Percentiles rank a stretch among this genome's conserved stretches.
Evolutionary conservation across 1,140 invertebrate species (phyloP).

Genomic region (Geopemphigus sp.): DNA sequence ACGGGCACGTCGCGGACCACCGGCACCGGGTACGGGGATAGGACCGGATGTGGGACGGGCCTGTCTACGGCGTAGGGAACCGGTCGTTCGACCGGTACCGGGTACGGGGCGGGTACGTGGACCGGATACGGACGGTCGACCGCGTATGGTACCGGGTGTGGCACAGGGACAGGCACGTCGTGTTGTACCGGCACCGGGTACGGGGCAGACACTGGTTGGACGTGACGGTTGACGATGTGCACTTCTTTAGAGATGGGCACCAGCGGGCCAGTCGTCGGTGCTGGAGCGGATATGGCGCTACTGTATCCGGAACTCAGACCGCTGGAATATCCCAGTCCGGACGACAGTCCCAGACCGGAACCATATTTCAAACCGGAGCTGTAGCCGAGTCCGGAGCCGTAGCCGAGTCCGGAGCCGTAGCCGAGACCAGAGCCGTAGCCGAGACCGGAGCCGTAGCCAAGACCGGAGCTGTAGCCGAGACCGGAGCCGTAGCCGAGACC

Average conservation of each 20-base stretch:
- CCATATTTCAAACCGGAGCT: not conserved
- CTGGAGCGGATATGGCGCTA: not conserved
- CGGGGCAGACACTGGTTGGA: constrained; percentile 40
- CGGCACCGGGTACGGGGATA: constrained; percentile 27
- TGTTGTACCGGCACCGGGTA: constrained; percentile 46
- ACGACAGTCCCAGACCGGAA: not conserved
- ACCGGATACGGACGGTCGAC: constrained; percentile 50
- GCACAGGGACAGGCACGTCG: constrained; percentile 47
- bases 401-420: not conserved
- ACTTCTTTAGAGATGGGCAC: constrained; percentile 38
- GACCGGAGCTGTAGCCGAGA: not conserved
- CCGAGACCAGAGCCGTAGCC: not conserved
- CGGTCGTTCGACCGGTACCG: constrained; percentile 45
- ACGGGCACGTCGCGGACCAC: constrained; percentile 46
- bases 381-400: not conserved
- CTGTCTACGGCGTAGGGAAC: constrained; percentile 44
- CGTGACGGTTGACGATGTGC: constrained; percentile 43
- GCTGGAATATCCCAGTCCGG: not conserved
- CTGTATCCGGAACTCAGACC: not conserved
- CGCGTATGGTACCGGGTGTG: constrained; percentile 47
- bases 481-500: not conserved
- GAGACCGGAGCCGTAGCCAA: not conserved
- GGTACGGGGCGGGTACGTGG: constrained; percentile 43
- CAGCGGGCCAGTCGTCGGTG: not conserved
- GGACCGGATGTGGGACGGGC: constrained; percentile 36